Evolutionary conservation across 2,888 invertebrate genomes (phyloP), one percentile per base, ranked within the genome.

Genomic region (Eristalis arbustorum): DNA sequence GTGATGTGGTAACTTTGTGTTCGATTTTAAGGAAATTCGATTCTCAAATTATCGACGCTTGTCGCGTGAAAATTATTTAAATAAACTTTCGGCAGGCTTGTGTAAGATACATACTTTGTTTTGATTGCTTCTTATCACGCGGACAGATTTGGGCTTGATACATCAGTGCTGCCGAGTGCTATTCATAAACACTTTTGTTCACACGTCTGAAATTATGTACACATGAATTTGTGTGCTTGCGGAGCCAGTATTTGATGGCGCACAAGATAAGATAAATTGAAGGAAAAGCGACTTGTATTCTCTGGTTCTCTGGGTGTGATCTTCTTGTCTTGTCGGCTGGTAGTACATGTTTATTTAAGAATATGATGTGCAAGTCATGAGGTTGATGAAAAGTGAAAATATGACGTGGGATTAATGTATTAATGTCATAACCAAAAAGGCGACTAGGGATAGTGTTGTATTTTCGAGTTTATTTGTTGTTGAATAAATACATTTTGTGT

Each of bases 71-170:
- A 74, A 25, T 62, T 18, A 59, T 80, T 80, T 84, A 34, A 84
- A 79, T 71, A 77, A 62, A 83, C 56, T 67, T 67, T 62, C 31
- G 76, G 67, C 66, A 3, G 40, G 61, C 34, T 49, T 49, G 49
- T 66, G 68, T 61, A 23, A 66, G 77, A 49, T 71, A 71, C 77
- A 49, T 71, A 71, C 77, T 74, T 82, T 68, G 76, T 77, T 82
- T 82, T 69, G 40, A 77, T 74, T 73, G 64, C 59, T 34, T 18
- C 64, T 73, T 77, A 82, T 76, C 82, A 37, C 23, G 56, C 40
- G 72, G 40, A 49, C 62, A 73, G 56, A 61, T 64, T 68, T 13
- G 49, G 25, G 49, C 40, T 31, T 84, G 28, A 57, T 62, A 75
- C 59, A 49, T 28, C 74, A 64, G 40, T 37, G 31, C n/a, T 8